A percentile compares a stretch with the other conserved stretches of the same genome.
These are phyloP conservation scores for Haliclona indistincta DNA, from an alignment of 37 sponge, comb jelly and placozoan species.

Conservation along the genomic window DNA sequence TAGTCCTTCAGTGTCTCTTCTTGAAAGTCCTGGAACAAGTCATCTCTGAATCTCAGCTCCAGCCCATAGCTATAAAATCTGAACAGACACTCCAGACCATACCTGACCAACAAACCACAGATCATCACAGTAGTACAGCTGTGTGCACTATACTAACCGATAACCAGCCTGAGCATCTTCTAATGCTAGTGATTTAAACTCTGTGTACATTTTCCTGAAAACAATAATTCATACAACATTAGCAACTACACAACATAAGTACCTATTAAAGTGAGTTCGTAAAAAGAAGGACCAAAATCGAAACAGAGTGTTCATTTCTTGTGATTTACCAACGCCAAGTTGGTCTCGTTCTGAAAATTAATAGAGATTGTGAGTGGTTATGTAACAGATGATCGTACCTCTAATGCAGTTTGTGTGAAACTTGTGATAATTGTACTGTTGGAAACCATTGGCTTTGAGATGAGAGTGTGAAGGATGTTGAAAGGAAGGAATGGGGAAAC, in stretches of 20 bases:
- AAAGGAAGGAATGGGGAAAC: slow-evolving; percentile 92
- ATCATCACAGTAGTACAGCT: neutral
- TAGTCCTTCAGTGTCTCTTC: slow-evolving; percentile 88
- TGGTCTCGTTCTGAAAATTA: slow-evolving; percentile 75
- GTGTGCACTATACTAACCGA: slow-evolving; percentile 51
- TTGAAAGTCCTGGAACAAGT: slow-evolving; percentile 90
- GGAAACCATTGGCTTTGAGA: slow-evolving; percentile 98
- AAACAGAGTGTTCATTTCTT: slow-evolving; percentile 98
- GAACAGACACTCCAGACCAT: slow-evolving; percentile 99
- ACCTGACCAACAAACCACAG: slow-evolving; percentile 59
- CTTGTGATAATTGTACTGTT: slow-evolving; percentile 93
- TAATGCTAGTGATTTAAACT: slow-evolving; percentile 81
- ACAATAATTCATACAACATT: neutral
- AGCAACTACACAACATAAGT: neutral
- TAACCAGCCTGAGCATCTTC: slow-evolving; percentile 84
- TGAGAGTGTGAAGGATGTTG: slow-evolving; percentile 98
- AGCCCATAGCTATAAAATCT: slow-evolving; percentile 99
- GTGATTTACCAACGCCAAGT: slow-evolving; percentile 86
- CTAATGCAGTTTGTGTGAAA: slow-evolving; percentile 87
- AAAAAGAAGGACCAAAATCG: slow-evolving; percentile 99
- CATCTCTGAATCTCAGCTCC: slow-evolving; percentile 90
- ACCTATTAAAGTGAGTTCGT: slow-evolving; percentile 95
- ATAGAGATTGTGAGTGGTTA: slow-evolving; percentile 10
- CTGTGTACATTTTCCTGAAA: slow-evolving; percentile 95
- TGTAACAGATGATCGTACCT: slow-evolving; percentile 53